Evolutionary conservation across 2,797 vertebrate genomes (phyloP), one percentile per base, ranked within the genome.

Genomic region (Anableps anableps): DNA sequence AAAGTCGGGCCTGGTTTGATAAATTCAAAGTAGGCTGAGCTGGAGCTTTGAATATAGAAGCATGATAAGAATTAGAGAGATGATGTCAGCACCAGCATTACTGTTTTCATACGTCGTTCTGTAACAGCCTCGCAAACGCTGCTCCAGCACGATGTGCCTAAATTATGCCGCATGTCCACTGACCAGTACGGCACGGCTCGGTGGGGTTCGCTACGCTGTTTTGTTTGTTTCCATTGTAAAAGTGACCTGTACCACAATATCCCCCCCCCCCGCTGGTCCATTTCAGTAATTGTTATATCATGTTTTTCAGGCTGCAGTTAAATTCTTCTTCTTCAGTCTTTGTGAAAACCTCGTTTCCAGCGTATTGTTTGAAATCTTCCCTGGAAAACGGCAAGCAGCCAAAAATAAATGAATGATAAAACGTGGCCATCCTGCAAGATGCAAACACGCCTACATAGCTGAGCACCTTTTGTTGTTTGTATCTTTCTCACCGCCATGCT

Each of bases 381-480:
- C 17, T 72, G 53, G 74, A 80, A 76, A 68, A 74, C 26, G 5
- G 75, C 8, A 36, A 66, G 50, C 17, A 64, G 16, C 82, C 80
- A 82, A 43, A 83, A 88, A 88, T 81, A 85, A 83, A 80, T 0
- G 41, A 47, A n/a, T 10, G 10, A 60, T 78, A 74, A 34, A 83
- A 76, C 76, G 11, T 47, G 38, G 76, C 80, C 43, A 16, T 55
- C 80, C 85, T 80, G 76, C 79, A 73, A 64, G 31, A 68, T 70
- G 29, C 77, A 80, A 70, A 82, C 83, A 66, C 78, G 85, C 90
- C 78, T 43, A 14, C 23, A 70, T 43, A 68, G 64, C 81, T 5
- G 55, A 72, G 66, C 23, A n/a, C 1, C 50, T 80, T 80, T 85
- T 66, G 83, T 89, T 90, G 50, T 76, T 75, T n/a, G 4, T 77